Evolutionary conservation across 1,140 invertebrate species (phyloP).

Genomic region (Listronotus bonariensis): DNA sequence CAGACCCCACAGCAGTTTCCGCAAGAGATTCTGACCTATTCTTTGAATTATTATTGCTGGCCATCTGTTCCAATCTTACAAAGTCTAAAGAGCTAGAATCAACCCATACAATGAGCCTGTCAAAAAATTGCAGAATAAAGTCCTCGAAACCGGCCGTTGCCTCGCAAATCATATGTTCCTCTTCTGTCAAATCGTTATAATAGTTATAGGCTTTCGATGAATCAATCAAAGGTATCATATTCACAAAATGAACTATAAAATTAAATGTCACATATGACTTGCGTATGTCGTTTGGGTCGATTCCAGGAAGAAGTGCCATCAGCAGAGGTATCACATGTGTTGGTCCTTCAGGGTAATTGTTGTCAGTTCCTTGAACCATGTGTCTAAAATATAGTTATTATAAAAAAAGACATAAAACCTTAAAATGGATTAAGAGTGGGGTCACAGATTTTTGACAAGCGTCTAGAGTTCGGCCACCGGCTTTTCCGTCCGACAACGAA

Average conservation of each 20-base stretch:
- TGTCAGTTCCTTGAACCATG: constrained; percentile 67
- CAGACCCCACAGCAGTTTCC: constrained; percentile 71
- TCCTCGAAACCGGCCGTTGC: constrained; percentile 85
- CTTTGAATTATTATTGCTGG: constrained; percentile 59
- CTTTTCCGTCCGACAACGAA: too few relatives aligned
- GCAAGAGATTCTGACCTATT: constrained; percentile 74
- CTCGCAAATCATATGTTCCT: constrained; percentile 76
- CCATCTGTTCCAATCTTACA: constrained; percentile 67
- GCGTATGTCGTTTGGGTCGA: constrained; percentile 88
- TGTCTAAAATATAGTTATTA: constrained; percentile 54
- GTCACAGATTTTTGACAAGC: too few relatives aligned
- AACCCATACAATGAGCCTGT: constrained; percentile 74
- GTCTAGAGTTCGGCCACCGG: too few relatives aligned
- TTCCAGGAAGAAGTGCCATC: constrained; percentile 79
- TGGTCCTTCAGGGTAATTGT: constrained; percentile 75
- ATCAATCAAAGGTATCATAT: constrained; percentile 83
- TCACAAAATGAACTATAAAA: constrained; percentile 76
- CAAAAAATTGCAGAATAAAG: constrained; percentile 85
- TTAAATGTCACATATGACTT: constrained; percentile 82
- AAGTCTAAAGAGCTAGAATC: constrained; percentile 74
- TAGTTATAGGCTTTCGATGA: constrained; percentile 73
- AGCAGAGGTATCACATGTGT: constrained; percentile 81
- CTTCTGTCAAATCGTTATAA: constrained; percentile 70
- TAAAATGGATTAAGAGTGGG: too few relatives aligned
- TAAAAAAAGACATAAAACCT: too few relatives aligned